A percentile compares a stretch with the other conserved stretches of the same genome.
Conservation (phyloP, 2,797 vertebrate genomes). For the Simalia tracyae region DNA sequence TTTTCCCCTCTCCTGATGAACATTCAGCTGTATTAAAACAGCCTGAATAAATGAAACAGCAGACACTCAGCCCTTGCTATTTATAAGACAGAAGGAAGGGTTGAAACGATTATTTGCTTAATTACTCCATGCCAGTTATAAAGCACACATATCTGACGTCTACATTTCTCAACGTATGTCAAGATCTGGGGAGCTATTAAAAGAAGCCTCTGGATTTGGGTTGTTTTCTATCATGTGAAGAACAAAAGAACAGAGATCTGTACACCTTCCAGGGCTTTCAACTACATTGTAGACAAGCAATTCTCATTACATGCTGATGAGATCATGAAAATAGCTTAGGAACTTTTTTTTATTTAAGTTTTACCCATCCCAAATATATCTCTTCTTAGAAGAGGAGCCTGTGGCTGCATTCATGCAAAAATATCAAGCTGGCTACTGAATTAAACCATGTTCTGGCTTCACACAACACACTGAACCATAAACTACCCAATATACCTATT, state of each 20-base stretch:
- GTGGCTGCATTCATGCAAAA: neutral
- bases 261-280: constrained; percentile 63
- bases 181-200: constrained; percentile 13
- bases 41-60: constrained; percentile 30
- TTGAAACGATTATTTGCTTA: constrained; percentile 32
- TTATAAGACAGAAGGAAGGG: constrained; percentile 37
- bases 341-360: neutral
- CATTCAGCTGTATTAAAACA: constrained; percentile 27
- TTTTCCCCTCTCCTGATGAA: fast-evolving
- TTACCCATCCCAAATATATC: neutral
- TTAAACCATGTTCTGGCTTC: neutral
- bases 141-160: neutral
- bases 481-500: neutral
- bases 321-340: neutral
- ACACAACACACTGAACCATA: neutral
- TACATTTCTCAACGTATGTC: neutral
- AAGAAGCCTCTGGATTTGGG: neutral
- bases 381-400: neutral
- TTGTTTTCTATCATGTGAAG: neutral
- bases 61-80: constrained; percentile 40
- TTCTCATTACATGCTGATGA: neutral
- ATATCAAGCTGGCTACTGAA: neutral
- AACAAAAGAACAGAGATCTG: constrained; percentile 20
- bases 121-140: constrained; percentile 18
- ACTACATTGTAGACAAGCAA: constrained; percentile 28